These are phyloP conservation scores for Paracyprichromis sp. DNA, from an alignment of 2,113 vertebrate species.

Conservation along the genomic window DNA sequence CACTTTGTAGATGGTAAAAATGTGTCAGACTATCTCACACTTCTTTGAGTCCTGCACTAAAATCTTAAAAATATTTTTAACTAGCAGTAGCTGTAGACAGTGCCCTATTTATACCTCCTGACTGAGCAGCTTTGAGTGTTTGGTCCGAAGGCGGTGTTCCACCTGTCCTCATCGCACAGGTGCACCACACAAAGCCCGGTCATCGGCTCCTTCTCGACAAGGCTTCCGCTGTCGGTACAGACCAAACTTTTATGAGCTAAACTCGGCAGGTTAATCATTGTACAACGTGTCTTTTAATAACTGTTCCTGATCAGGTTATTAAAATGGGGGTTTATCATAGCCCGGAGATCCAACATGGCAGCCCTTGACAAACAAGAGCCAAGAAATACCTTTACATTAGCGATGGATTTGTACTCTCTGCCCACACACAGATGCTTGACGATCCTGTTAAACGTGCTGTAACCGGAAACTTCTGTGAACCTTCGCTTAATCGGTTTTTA, in stretches of 20 bases:
- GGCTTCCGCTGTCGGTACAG: background rate
- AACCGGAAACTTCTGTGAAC: fast-evolving
- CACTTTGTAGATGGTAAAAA: background rate
- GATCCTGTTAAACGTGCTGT: background rate
- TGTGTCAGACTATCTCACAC: background rate
- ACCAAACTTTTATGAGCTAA: background rate
- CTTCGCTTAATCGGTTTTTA: background rate
- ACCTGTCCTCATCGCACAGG: background rate
- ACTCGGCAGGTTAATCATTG: background rate
- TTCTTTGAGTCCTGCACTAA: background rate
- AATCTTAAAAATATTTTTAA: background rate
- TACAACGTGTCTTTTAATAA: background rate
- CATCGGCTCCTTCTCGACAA: background rate
- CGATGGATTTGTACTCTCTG: background rate
- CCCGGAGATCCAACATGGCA: fast-evolving
- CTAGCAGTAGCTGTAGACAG: background rate
- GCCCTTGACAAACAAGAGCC: background rate
- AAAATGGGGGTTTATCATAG: background rate
- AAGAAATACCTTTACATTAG: background rate
- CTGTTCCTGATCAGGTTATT: background rate
- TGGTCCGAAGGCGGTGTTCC: background rate
- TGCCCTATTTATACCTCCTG: background rate
- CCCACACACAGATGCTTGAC: background rate
- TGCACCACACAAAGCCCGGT: background rate
- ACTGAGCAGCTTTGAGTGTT: background rate